phyloP scores from a whole-genome alignment of 2,113 vertebrate species.

The Pterophyllum scalare region DNA sequence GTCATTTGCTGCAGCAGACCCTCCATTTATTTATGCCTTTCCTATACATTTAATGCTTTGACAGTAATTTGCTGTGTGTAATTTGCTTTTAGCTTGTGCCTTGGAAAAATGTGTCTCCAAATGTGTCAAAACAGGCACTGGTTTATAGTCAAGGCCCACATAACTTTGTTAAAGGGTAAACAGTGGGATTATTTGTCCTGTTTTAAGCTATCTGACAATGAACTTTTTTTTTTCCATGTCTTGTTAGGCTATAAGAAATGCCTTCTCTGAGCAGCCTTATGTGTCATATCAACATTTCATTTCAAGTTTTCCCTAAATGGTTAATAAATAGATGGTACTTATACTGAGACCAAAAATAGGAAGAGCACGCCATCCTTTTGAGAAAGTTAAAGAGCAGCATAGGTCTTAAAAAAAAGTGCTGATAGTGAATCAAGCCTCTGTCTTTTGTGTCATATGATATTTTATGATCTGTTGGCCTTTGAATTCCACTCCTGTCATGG shows the following conservation, averaged over 20 bases:
- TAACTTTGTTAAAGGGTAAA: neutral
- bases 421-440: constrained; percentile 13
- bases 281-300: neutral
- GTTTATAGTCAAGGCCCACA: neutral
- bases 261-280: constrained; percentile 5
- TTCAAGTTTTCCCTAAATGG: neutral
- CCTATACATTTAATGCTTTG: neutral
- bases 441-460: constrained; percentile 51
- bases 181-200: neutral
- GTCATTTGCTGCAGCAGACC: neutral
- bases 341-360: constrained; percentile 2
- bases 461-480: constrained; percentile 2
- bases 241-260: neutral
- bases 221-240: neutral
- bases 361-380: neutral
- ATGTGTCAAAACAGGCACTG: neutral
- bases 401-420: constrained; percentile 2
- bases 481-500: constrained; percentile 26
- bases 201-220: neutral
- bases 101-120: constrained; percentile 23
- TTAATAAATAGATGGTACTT: neutral
- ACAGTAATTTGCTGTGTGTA: neutral
- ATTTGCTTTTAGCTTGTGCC: constrained; percentile 24
- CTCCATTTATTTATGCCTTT: neutral
- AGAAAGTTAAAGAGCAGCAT: neutral